phyloP scores from a whole-genome alignment of 1,140 invertebrate species.

The Neodiprion virginianus region DNA sequence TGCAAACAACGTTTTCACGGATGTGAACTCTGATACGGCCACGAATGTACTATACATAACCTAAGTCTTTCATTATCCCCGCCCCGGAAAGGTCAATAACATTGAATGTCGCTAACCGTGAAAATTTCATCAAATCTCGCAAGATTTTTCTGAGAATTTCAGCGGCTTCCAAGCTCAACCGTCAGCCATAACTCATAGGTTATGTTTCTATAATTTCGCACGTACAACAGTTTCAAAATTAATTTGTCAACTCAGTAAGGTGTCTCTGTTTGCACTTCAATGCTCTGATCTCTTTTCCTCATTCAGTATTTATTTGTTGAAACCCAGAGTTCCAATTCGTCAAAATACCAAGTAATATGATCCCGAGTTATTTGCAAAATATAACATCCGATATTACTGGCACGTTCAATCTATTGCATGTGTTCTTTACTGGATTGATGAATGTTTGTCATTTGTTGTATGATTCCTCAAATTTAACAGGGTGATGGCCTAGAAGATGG shows the following conservation, averaged over 20 bases:
- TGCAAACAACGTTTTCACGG: background rate
- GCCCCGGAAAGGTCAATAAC: slow-evolving; percentile 40
- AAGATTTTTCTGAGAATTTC: background rate
- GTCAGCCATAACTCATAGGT: background rate
- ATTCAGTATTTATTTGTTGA: too few relatives aligned
- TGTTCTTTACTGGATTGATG: too few relatives aligned
- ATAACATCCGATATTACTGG: too few relatives aligned
- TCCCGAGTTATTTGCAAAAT: too few relatives aligned
- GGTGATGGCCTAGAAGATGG: slow-evolving; percentile 47
- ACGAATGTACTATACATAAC: slow-evolving; percentile 35
- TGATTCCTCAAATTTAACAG: slow-evolving; percentile 20
- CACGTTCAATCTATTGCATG: too few relatives aligned
- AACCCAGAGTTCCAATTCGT: too few relatives aligned
- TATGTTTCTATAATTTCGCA: background rate
- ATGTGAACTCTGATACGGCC: slow-evolving; percentile 10
- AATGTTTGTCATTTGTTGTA: too few relatives aligned
- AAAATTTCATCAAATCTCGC: slow-evolving; percentile 2
- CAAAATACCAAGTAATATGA: too few relatives aligned
- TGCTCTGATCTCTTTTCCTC: too few relatives aligned
- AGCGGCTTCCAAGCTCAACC: background rate
- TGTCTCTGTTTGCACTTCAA: too few relatives aligned
- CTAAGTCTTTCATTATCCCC: slow-evolving; percentile 27
- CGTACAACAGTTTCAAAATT: too few relatives aligned
- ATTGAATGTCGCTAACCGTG: slow-evolving; percentile 18
- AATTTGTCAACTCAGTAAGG: too few relatives aligned